A percentile compares a stretch with the other conserved stretches of the same genome.
phyloP scores from a whole-genome alignment of 2,888 invertebrate genomes.

The Megamerina dolium region DNA sequence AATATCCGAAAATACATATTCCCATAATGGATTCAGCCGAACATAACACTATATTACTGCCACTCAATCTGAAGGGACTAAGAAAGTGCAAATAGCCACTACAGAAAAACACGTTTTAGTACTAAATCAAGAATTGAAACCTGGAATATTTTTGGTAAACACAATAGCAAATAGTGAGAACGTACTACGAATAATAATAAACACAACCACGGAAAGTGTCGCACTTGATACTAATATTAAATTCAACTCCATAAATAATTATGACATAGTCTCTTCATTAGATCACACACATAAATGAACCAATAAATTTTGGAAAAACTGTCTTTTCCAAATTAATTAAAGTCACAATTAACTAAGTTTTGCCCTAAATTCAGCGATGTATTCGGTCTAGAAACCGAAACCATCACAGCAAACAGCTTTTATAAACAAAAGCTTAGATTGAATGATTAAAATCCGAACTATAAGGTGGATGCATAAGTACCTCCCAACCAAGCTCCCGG shows the following conservation, averaged over 20 bases:
- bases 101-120: constrained; percentile 3
- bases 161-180: constrained; percentile 1
- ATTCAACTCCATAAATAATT: constrained; percentile 2
- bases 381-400: constrained; percentile 8
- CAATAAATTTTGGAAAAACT: not conserved
- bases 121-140: constrained; percentile 7
- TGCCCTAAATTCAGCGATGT: constrained; percentile 5
- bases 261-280: constrained; percentile 3
- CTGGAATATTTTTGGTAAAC: too few species aligned
- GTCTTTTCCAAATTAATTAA: not conserved
- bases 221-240: not conserved
- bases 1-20: not conserved
- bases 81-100: constrained; percentile 3
- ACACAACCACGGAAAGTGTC: constrained; percentile 2
- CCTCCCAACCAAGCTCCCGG: too few species aligned
- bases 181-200: constrained; percentile 3
- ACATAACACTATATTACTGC: constrained; percentile 2
- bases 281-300: not conserved
- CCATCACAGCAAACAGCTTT: constrained; percentile 8
- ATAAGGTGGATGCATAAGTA: too few species aligned
- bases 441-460: too few species aligned
- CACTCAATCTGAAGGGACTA: constrained; percentile 5
- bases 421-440: constrained; percentile 11
- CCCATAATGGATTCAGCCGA: constrained; percentile 2
- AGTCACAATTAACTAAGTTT: constrained; percentile 1